phyloP scores from a whole-genome alignment of 2,113 vertebrate species.

The Spermophilus dauricus region DNA sequence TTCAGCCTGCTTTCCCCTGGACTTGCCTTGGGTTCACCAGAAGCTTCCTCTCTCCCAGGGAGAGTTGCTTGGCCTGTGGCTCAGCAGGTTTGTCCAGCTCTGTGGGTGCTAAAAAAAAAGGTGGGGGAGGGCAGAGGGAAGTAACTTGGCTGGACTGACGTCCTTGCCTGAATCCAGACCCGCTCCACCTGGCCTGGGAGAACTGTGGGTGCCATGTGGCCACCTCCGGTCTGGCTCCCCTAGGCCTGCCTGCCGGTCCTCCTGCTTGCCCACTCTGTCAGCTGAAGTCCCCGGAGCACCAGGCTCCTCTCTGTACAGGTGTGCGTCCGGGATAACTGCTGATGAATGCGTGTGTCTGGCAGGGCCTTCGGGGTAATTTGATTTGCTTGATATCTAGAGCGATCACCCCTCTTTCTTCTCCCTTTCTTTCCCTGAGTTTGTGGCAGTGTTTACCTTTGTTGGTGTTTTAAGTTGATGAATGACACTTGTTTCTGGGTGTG shows the following conservation, averaged over 20 bases:
- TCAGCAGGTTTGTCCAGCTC: fast-evolving
- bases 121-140: not conserved
- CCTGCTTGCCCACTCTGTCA: not conserved
- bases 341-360: slow-evolving; percentile 80
- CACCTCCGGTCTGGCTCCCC: not conserved
- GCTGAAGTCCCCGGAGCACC: slow-evolving; percentile 26
- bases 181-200: not conserved
- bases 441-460: slow-evolving; percentile 75
- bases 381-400: slow-evolving; percentile 80
- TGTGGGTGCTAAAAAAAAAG: not conserved
- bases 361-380: slow-evolving; percentile 79
- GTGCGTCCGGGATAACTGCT: slow-evolving; percentile 76
- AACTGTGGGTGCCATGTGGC: not conserved
- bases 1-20: not conserved
- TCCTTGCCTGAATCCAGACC: not conserved
- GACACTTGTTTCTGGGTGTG: slow-evolving; percentile 74
- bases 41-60: not conserved
- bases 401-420: slow-evolving; percentile 56
- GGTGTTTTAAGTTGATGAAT: slow-evolving; percentile 72
- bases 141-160: not conserved
- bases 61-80: not conserved
- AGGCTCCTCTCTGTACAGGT: slow-evolving; percentile 61
- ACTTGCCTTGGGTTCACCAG: not conserved
- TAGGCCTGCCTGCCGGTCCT: not conserved
- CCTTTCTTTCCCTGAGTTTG: slow-evolving; percentile 32